Base-by-base conservation (phyloP, 2,888 invertebrate species). In the Clistopyga incitator region DNA sequence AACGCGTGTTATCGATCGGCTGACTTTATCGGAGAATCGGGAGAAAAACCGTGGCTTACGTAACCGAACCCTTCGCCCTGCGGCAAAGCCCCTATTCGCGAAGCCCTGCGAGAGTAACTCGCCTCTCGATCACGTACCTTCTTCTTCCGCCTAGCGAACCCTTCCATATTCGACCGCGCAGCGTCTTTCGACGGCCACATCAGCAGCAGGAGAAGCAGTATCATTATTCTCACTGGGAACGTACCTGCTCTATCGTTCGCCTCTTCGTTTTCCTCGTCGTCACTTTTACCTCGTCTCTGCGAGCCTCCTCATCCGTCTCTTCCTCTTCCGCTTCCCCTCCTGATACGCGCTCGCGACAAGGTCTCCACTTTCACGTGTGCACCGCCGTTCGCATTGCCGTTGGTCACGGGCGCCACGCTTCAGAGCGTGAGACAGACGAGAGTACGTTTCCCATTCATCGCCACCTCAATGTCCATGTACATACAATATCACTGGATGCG, bases 61-160 rank as follows among this genome's bases (percentile, higher is more conserved):
- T 79, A 83, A 83, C 76, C 72, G 67, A 83, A 79, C 79, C 67
- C 78, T 75, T 79, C 29, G 6, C 68, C 76, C 71, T 25, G 64
- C 50, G 71, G 29, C 74, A 25, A 56, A 65, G 61, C 59, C 79
- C 75, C 74, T 45, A 42, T 47, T 34, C 52, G 72, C 78, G 85
- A 83, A 85, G 83, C 85, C 85, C 23, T 45, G 76, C 47, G 64
- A 23, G 56, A 42, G 52, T 64, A 64, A 71, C 68, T 61, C 76
- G 68, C 59, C 82, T 76, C 82, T 84, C 72, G 72, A 79, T 80
- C 81, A 84, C 84, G 84, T 81, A 84, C 70, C 84, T 25, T 71
- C 71, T 20, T 80, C 61, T 78, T 84, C 81, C 81, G 68, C 50
- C 76, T 70, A 56, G 61, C 23, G 34, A 52, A 68, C 25, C 59